Conservation (phyloP, 2,797 vertebrate species). For the Chelonia mydas region DNA sequence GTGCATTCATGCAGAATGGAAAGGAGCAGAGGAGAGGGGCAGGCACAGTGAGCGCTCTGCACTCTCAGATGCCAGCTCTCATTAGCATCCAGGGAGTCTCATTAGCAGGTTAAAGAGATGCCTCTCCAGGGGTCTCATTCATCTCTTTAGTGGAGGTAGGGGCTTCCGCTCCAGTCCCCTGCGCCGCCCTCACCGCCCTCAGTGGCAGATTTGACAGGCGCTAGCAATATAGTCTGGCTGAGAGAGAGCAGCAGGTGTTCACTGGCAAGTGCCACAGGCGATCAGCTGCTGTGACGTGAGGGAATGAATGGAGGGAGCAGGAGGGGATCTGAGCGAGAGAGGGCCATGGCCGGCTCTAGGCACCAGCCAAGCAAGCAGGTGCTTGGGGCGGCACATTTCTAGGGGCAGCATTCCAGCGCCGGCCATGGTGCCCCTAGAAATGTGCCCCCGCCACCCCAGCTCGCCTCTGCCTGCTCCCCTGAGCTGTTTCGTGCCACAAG, state of each 20-base stretch:
- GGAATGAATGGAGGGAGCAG: slow-evolving; percentile 2
- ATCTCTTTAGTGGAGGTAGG: not conserved
- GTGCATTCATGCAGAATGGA: slow-evolving; percentile 34
- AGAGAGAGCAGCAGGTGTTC: not conserved
- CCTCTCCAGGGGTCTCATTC: not conserved
- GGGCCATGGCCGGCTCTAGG: too few species aligned
- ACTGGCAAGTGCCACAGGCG: not conserved
- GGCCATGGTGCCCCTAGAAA: too few species aligned
- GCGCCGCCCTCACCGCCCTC: not conserved
- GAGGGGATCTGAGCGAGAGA: not conserved
- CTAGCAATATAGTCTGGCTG: not conserved
- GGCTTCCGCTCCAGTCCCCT: not conserved
- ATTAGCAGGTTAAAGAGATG: not conserved
- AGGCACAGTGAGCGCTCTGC: not conserved
- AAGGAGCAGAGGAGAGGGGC: rapidly evolving
- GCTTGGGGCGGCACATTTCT: too few species aligned
- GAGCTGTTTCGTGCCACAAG: too few species aligned
- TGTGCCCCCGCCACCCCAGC: too few species aligned
- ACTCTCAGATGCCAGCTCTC: not conserved
- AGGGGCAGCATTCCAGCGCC: too few species aligned
- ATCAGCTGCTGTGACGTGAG: not conserved
- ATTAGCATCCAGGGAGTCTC: slow-evolving; percentile 11
- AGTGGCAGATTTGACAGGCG: not conserved
- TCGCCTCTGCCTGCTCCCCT: too few species aligned
- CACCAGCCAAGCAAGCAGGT: too few species aligned